phyloP scores from a whole-genome alignment of 2,888 invertebrate genomes.

The Chalcosyrphus nemorum region DNA sequence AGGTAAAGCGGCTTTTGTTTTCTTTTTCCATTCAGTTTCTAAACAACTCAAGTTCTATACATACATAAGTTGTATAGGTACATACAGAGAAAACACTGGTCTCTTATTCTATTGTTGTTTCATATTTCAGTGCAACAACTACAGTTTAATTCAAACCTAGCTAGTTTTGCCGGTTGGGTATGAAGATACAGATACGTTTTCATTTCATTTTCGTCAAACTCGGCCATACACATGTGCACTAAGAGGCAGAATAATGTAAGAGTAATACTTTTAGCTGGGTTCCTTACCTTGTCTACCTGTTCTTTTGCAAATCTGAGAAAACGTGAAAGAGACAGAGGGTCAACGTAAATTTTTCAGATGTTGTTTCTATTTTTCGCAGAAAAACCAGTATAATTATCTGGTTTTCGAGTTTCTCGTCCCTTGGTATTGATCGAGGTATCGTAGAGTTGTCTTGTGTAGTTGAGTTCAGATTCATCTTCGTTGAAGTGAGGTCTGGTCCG shows the following conservation, averaged over 20 bases:
- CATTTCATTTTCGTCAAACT: not conserved
- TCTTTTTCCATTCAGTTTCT: constrained; percentile 28
- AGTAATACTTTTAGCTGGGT: not conserved
- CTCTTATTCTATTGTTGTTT: constrained; percentile 15
- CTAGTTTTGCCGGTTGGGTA: constrained; percentile 31
- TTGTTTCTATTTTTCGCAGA: constrained; percentile 42
- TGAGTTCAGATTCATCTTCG: constrained; percentile 52
- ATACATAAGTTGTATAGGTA: not conserved
- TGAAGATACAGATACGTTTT: constrained; percentile 8
- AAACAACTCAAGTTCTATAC: constrained; percentile 61
- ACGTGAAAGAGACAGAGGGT: constrained; percentile 42
- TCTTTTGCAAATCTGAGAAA: constrained; percentile 12
- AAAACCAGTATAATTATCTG: constrained; percentile 57
- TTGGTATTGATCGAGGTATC: constrained; percentile 36
- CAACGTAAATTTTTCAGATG: constrained; percentile 11
- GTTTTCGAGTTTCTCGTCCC: constrained; percentile 14
- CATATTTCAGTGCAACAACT: not conserved
- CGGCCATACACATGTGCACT: not conserved
- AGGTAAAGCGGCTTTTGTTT: not conserved
- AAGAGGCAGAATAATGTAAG: not conserved
- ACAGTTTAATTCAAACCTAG: not conserved
- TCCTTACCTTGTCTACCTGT: not conserved
- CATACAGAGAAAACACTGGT: not conserved
- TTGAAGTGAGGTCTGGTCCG: constrained; percentile 37
- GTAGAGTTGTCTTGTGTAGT: constrained; percentile 24